Conservation (phyloP, 2,797 vertebrate species). For the Dipus sagitta region DNA sequence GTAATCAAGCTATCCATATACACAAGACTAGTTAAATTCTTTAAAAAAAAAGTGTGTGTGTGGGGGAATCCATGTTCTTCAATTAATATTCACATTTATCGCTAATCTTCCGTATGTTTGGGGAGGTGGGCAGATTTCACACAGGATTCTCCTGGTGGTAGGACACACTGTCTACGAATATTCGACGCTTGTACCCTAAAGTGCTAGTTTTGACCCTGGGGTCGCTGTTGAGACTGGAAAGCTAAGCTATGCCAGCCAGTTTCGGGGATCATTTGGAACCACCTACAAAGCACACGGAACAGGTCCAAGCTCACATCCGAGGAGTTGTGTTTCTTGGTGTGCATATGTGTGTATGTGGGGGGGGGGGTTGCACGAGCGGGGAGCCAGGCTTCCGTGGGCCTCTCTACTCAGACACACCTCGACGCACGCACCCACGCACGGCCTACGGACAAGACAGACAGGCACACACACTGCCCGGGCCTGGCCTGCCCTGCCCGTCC, state of each 20-base stretch:
- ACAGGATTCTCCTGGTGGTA: not conserved
- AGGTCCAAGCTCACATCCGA: not conserved
- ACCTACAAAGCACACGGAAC: not conserved
- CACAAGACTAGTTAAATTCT: constrained; percentile 19
- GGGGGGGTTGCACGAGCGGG: not conserved
- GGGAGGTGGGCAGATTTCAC: not conserved
- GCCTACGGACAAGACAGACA: not conserved
- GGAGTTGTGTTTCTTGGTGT: not conserved
- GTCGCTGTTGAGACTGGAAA: not conserved
- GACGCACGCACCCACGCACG: constrained; percentile 13
- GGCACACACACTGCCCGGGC: not conserved
- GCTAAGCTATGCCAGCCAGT: not conserved
- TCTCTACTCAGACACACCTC: not conserved
- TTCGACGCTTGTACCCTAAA: not conserved
- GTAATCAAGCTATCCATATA: not conserved
- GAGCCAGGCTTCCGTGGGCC: not conserved
- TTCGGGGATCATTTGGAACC: not conserved
- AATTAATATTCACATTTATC: not conserved
- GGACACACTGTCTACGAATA: not conserved
- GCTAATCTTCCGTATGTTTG: not conserved
- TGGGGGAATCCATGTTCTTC: not conserved
- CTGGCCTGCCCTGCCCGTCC: no score
- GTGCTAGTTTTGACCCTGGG: not conserved
- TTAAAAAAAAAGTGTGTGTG: not conserved
- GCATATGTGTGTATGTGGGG: no score